phyloP scores from a whole-genome alignment of 2,888 invertebrate genomes.

The Dorcus hopei region DNA sequence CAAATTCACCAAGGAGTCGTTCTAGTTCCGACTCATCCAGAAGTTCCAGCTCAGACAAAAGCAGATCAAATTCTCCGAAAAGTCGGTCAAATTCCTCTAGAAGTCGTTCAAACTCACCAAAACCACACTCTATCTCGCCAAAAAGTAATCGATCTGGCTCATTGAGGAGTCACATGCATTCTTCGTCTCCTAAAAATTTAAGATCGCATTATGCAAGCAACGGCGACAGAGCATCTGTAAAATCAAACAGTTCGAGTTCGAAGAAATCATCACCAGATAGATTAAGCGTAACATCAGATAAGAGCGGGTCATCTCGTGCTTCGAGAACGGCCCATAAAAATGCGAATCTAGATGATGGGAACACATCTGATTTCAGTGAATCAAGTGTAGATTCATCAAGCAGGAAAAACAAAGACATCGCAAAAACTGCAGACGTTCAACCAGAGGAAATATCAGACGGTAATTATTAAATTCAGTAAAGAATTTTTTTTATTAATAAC shows the following conservation, averaged over 20 bases:
- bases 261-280: conserved; percentile 32
- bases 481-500: no score
- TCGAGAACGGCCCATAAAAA: conserved; percentile 28
- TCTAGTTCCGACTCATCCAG: not conserved
- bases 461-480: conserved; percentile 33
- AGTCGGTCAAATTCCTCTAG: conserved; percentile 42
- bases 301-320: conserved; percentile 25
- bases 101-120: conserved; percentile 11
- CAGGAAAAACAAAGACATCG: conserved; percentile 39
- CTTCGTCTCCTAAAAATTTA: no score
- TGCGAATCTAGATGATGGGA: conserved; percentile 40
- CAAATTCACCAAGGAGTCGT: conserved; percentile 14
- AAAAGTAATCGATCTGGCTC: not conserved
- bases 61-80: conserved; percentile 1
- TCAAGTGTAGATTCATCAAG: conserved; percentile 45
- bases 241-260: conserved; percentile 37
- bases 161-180: no score
- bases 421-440: conserved; percentile 39
- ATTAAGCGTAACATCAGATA: conserved; percentile 23
- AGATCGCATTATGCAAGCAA: not conserved
- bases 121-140: conserved; percentile 3
- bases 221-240: conserved; percentile 29
- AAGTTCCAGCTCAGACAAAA: not conserved
- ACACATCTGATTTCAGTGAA: conserved; percentile 45
- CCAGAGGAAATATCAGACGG: conserved; percentile 65